Conservation (phyloP, 2,797 vertebrate species). For the Pteronotus mesoamericanus region DNA sequence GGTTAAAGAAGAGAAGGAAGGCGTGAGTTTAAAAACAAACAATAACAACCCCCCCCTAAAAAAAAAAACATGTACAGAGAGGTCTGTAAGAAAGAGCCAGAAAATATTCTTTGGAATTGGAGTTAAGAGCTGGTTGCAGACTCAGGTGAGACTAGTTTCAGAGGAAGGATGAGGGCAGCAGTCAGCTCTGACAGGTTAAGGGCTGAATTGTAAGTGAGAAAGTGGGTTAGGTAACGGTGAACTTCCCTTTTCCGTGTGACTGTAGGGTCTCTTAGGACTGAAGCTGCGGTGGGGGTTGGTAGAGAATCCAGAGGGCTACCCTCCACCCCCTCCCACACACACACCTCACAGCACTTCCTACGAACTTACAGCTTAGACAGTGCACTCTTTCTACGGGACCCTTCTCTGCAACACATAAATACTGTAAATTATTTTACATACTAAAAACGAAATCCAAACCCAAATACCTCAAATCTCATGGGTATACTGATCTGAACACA, state of each 20-base stretch:
- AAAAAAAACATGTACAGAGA: not conserved
- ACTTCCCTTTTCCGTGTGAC: not conserved
- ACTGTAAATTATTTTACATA: not conserved
- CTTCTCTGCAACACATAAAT: not conserved
- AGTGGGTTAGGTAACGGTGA: not conserved
- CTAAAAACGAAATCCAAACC: not conserved
- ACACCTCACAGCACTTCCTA: not conserved
- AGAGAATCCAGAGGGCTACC: too few species aligned
- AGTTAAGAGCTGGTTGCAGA: not conserved
- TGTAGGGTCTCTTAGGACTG: not conserved
- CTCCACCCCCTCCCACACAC: not conserved
- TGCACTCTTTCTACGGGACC: too few species aligned
- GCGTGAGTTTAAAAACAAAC: not conserved
- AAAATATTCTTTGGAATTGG: not conserved
- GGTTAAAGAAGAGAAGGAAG: not conserved
- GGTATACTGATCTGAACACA: not conserved
- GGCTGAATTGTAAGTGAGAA: not conserved
- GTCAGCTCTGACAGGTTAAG: not conserved
- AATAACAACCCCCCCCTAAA: not conserved
- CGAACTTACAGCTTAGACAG: not conserved
- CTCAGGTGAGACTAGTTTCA: not conserved
- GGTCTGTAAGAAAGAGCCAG: not conserved
- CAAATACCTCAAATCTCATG: not conserved
- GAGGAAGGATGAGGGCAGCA: not conserved
- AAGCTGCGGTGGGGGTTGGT: not conserved